Conservation (phyloP, 2,888 invertebrate species). For the Diaperis boleti region DNA sequence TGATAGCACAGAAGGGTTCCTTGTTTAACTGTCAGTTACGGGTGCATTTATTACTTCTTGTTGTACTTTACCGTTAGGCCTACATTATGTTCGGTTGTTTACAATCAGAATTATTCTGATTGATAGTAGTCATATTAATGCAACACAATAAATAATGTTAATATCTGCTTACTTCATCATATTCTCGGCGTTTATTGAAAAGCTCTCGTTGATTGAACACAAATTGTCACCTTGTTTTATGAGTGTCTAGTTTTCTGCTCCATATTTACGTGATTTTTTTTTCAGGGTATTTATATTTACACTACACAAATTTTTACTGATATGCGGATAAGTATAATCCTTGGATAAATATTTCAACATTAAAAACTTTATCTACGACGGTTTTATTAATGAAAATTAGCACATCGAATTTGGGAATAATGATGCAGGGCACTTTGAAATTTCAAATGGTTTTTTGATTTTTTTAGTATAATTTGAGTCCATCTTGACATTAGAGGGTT, state of each 20-base stretch:
- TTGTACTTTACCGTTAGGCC: slow-evolving; percentile 46
- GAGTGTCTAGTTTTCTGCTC: too few species aligned
- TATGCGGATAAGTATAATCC: slow-evolving; percentile 29
- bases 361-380: slow-evolving; percentile 3
- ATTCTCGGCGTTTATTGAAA: not conserved
- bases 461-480: too few species aligned
- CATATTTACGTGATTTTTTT: too few species aligned
- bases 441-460: too few species aligned
- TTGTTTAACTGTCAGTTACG: slow-evolving; percentile 56
- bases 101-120: slow-evolving; percentile 23
- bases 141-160: slow-evolving; percentile 6
- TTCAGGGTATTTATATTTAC: slow-evolving; percentile 11
- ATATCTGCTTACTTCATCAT: not conserved
- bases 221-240: slow-evolving; percentile 13
- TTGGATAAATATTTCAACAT: slow-evolving; percentile 27
- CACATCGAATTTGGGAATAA: too few species aligned
- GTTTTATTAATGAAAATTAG: too few species aligned
- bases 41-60: slow-evolving; percentile 57
- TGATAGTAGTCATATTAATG: not conserved
- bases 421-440: too few species aligned
- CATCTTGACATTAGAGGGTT: too few species aligned
- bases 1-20: slow-evolving; percentile 57
- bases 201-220: not conserved
- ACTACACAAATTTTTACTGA: slow-evolving; percentile 13
- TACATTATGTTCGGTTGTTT: slow-evolving; percentile 34